Conservation (phyloP, 1,140 invertebrate species). For the Triops longicaudatus region DNA sequence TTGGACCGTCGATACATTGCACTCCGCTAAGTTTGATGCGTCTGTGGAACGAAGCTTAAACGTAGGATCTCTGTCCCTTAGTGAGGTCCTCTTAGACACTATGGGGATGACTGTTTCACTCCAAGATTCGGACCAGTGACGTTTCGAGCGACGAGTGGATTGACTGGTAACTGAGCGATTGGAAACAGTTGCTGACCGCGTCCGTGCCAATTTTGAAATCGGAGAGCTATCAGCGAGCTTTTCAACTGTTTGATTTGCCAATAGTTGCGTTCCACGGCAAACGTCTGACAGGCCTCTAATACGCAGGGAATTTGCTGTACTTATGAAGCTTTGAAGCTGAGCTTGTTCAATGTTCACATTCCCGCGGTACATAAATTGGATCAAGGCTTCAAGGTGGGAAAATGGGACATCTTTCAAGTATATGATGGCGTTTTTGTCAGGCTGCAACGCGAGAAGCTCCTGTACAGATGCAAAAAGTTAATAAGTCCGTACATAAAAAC, state of each 20-base stretch:
- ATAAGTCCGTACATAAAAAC: too few relatives aligned
- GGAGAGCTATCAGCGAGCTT: not conserved
- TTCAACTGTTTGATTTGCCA: not conserved
- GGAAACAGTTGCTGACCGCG: not conserved
- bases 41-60: not conserved
- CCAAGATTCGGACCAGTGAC: not conserved
- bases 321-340: constrained; percentile 62
- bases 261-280: not conserved
- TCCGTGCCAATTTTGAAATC: not conserved
- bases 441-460: constrained; percentile 33
- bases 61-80: not conserved
- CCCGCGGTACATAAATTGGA: constrained; percentile 52
- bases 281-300: constrained; percentile 56
- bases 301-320: constrained; percentile 72
- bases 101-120: not conserved
- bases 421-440: constrained; percentile 39
- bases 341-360: constrained; percentile 69
- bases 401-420: constrained; percentile 69
- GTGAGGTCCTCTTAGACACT: not conserved
- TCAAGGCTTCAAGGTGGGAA: constrained; percentile 51
- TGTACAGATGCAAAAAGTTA: not conserved
- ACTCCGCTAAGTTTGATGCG: not conserved
- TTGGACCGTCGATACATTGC: not conserved
- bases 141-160: not conserved
- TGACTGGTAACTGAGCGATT: not conserved